Evolutionary conservation across 2,797 vertebrate species (phyloP).

Genomic region (Pteropus rufus): DNA sequence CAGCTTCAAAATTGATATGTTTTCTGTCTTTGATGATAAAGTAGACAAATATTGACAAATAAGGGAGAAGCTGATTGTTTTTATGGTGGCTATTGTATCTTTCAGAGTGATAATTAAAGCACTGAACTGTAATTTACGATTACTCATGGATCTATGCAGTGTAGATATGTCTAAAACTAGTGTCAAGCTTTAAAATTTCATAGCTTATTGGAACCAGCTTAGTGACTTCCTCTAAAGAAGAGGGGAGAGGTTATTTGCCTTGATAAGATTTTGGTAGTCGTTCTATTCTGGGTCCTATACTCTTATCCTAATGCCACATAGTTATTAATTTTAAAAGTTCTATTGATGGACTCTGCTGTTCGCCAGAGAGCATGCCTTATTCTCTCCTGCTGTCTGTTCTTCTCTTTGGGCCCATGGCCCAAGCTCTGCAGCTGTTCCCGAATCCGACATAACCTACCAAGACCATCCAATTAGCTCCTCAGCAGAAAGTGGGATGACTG

Average conservation of each 20-base stretch:
- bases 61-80: constrained; percentile 13
- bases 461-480: background rate
- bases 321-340: background rate
- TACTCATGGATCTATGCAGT: background rate
- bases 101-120: background rate
- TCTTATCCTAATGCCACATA: background rate
- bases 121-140: background rate
- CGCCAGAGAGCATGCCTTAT: background rate
- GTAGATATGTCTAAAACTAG: background rate
- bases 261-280: background rate
- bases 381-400: background rate
- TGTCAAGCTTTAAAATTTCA: background rate
- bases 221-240: background rate
- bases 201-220: background rate
- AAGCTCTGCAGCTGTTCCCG: background rate
- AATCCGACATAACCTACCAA: background rate
- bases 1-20: no score
- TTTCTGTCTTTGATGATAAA: background rate
- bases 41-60: background rate
- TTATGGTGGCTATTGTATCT: background rate
- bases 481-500: background rate
- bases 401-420: background rate
- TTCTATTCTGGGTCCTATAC: background rate
- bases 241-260: background rate
- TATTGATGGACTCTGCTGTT: background rate